phyloP scores from a whole-genome alignment of 2,888 invertebrate species.

The Colostygia pectinataria region DNA sequence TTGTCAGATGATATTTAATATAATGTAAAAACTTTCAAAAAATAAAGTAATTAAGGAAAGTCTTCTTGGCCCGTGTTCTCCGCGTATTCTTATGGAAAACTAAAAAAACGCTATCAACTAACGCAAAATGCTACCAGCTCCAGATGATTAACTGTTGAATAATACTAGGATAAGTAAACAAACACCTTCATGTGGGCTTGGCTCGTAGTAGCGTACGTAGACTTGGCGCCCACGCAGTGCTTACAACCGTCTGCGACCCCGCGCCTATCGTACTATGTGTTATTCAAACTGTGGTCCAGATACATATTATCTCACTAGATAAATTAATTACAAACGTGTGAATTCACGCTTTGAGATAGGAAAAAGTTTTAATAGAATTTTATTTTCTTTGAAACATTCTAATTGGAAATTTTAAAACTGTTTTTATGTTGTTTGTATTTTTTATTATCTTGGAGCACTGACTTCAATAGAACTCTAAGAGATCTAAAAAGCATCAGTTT shows the following conservation, averaged over 20 bases:
- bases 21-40: too few species aligned
- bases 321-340: not conserved
- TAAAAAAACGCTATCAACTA: too few species aligned
- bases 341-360: slow-evolving; percentile 4
- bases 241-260: slow-evolving; percentile 29
- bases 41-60: too few species aligned
- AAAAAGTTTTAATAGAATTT: slow-evolving; percentile 6
- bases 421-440: not conserved
- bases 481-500: too few species aligned
- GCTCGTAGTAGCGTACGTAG: slow-evolving; percentile 37
- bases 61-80: too few species aligned
- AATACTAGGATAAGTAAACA: slow-evolving; percentile 34
- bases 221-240: slow-evolving; percentile 45
- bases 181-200: slow-evolving; percentile 34
- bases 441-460: too few species aligned
- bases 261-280: slow-evolving; percentile 7
- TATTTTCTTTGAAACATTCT: not conserved
- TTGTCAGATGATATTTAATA: too few species aligned
- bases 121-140: not conserved
- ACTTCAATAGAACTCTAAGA: too few species aligned
- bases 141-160: slow-evolving; percentile 4
- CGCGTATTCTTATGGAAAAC: too few species aligned
- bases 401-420: not conserved
- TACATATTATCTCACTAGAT: not conserved
- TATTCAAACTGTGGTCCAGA: not conserved